These are phyloP conservation scores for Cheilosia scutellata DNA, from an alignment of 2,888 invertebrate genomes.

Conservation along the genomic window DNA sequence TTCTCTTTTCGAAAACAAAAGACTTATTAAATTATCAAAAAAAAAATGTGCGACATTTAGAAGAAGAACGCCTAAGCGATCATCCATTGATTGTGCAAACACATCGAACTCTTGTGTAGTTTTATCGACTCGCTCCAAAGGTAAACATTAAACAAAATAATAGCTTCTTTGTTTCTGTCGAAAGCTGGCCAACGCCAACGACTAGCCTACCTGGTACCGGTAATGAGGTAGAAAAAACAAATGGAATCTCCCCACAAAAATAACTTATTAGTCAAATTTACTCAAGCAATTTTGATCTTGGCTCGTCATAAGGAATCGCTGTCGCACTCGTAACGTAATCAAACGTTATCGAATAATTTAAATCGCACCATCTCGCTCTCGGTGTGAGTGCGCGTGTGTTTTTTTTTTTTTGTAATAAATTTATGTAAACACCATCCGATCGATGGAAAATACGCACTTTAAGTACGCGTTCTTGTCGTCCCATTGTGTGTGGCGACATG, in stretches of 20 bases:
- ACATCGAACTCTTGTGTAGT: neutral
- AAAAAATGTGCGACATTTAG: conserved; percentile 23
- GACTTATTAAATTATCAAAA: neutral
- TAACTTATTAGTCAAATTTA: conserved; percentile 23
- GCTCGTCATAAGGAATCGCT: neutral
- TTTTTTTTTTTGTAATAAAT: neutral
- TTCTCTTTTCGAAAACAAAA: neutral
- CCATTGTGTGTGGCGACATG: conserved; percentile 7
- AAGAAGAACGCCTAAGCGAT: conserved; percentile 18
- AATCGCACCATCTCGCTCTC: neutral
- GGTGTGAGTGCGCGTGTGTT: too few species aligned
- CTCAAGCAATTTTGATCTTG: conserved; percentile 22
- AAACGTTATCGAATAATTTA: conserved; percentile 6
- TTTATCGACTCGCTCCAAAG: conserved; percentile 13
- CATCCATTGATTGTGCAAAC: conserved; percentile 34
- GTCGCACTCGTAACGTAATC: conserved; percentile 10
- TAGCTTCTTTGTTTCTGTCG: conserved; percentile 28
- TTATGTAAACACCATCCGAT: neutral
- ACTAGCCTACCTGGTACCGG: neutral
- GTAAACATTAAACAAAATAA: conserved; percentile 1
- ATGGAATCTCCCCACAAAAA: neutral
- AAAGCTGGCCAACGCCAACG: neutral
- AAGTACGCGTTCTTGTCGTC: conserved; percentile 6
- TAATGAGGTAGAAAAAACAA: neutral
- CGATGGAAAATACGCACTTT: neutral